Evolutionary conservation across 1,140 invertebrate species (phyloP).

Genomic region (Saccostrea glomerata): DNA sequence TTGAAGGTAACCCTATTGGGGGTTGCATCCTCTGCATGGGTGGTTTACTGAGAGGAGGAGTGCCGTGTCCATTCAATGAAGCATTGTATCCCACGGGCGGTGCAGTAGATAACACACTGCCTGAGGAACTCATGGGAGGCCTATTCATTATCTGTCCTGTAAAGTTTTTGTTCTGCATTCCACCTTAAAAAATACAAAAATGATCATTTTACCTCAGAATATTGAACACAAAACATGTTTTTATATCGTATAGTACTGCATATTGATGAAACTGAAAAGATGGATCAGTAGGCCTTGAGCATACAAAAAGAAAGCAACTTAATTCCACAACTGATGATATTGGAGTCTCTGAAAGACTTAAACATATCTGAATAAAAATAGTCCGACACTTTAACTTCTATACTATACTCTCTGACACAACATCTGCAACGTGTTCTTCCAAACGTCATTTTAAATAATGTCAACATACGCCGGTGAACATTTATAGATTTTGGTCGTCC

Average conservation of each 20-base stretch:
- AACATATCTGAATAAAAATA: too few species aligned
- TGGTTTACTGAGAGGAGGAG: slow-evolving; percentile 27
- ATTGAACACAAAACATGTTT: too few species aligned
- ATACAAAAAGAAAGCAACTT: too few species aligned
- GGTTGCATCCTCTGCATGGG: slow-evolving; percentile 35
- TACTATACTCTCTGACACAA: not conserved
- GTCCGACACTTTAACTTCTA: too few species aligned
- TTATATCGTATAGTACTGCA: too few species aligned
- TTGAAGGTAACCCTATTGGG: not conserved
- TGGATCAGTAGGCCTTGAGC: too few species aligned
- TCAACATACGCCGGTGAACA: not conserved
- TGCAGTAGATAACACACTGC: not conserved
- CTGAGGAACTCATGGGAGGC: not conserved
- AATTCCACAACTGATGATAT: too few species aligned
- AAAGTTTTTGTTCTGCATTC: slow-evolving; percentile 9
- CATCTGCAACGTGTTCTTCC: slow-evolving; percentile 11
- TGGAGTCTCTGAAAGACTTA: too few species aligned
- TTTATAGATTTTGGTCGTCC: too few species aligned
- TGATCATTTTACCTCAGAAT: too few species aligned
- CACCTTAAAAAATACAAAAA: not conserved
- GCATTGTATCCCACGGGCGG: not conserved
- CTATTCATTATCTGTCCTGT: slow-evolving; percentile 3
- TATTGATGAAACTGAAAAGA: too few species aligned
- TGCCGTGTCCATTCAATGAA: slow-evolving; percentile 40
- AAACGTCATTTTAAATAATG: slow-evolving; percentile 16